Percentiles rank a stretch among this genome's conserved stretches.
phyloP scores from a whole-genome alignment of 2,797 vertebrate genomes.

The Sebastes cheni region DNA sequence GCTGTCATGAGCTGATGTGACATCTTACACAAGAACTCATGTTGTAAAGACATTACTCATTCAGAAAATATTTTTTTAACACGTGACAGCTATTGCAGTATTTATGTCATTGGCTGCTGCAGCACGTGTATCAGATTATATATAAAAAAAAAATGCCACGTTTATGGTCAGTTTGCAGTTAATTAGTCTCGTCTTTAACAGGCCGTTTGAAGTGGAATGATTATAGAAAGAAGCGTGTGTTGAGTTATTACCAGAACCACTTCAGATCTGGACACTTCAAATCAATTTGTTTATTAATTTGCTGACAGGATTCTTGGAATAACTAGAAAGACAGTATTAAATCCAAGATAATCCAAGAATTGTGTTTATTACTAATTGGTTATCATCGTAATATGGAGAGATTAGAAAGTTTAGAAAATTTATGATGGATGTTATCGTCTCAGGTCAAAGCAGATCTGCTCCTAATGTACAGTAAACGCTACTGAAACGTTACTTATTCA shows the following conservation, averaged over 20 bases:
- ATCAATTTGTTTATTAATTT: background rate
- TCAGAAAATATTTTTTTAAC: background rate
- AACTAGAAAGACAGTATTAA: background rate
- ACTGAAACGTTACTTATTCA: slow-evolving; percentile 27
- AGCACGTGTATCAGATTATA: background rate
- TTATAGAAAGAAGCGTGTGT: background rate
- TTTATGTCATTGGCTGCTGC: slow-evolving; percentile 6
- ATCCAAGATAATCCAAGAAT: background rate
- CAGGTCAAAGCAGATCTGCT: slow-evolving; percentile 46
- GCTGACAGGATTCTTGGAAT: background rate
- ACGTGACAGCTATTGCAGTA: background rate
- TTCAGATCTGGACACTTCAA: background rate
- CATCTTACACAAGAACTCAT: background rate
- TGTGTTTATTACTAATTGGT: background rate
- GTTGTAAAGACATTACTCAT: background rate
- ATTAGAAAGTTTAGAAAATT: background rate
- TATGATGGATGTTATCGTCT: slow-evolving; percentile 27
- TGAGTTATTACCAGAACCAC: background rate
- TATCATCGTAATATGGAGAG: background rate
- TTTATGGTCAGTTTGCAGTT: background rate
- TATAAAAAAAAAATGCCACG: background rate
- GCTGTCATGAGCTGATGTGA: background rate
- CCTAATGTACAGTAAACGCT: slow-evolving; percentile 41
- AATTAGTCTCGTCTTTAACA: background rate
- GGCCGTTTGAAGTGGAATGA: background rate